Conservation (phyloP, 2,113 vertebrate species). For the Corythornis madagascariensis region DNA sequence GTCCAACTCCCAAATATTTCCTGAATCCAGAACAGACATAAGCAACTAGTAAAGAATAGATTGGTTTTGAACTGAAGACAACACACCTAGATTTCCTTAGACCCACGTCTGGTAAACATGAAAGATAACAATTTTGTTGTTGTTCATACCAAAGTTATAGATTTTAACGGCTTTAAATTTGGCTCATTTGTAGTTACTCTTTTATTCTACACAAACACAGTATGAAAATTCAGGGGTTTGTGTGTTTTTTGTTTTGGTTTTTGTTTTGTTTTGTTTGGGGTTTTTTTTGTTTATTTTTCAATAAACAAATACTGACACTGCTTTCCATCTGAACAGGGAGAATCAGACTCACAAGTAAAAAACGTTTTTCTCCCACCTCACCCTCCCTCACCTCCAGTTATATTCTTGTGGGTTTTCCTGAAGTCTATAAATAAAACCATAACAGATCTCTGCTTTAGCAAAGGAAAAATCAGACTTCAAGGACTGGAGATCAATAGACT, state of each 20-base stretch:
- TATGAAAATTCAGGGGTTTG: background rate
- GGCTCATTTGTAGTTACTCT: background rate
- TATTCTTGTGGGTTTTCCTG: background rate
- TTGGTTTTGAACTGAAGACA: background rate
- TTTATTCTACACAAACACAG: background rate
- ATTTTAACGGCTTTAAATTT: background rate
- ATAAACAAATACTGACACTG: background rate
- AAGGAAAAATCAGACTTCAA: constrained; percentile 40
- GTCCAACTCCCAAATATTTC: background rate
- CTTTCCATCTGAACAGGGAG: background rate
- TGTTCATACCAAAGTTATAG: background rate
- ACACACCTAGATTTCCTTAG: background rate
- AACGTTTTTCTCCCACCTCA: background rate
- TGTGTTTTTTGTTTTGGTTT: no score
- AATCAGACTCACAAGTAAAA: background rate
- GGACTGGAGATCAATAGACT: background rate
- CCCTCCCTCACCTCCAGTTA: background rate
- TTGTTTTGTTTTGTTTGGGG: no score
- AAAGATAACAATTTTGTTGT: background rate
- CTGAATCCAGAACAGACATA: background rate
- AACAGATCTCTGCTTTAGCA: constrained; percentile 1
- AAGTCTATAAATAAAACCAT: constrained; percentile 50
- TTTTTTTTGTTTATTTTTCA: background rate
- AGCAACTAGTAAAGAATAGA: background rate
- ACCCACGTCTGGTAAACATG: background rate